phyloP scores from a whole-genome alignment of 2,797 vertebrate species.

The Acropternis orthonyx region DNA sequence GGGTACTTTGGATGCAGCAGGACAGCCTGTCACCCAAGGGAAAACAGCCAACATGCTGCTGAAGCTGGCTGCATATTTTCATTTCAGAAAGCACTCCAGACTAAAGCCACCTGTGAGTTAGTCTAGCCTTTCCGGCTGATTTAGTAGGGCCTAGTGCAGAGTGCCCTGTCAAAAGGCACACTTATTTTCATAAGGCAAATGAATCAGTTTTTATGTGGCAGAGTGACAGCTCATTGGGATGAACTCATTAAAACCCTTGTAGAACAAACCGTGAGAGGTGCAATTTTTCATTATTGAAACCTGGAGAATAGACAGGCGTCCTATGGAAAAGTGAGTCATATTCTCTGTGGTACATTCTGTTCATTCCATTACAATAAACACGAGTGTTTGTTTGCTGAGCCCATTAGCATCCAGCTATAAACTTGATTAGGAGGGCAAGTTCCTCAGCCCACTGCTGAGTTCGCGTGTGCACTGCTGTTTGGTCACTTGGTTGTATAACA shows the following conservation, averaged over 20 bases:
- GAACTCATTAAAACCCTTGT: not conserved
- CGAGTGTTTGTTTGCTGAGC: slow-evolving; percentile 49
- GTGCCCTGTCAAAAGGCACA: slow-evolving; percentile 1
- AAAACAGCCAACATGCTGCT: not conserved
- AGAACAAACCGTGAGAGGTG: not conserved
- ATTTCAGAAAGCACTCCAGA: slow-evolving; percentile 30
- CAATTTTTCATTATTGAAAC: slow-evolving; percentile 38
- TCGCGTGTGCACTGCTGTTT: not conserved
- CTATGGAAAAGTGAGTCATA: slow-evolving; percentile 71
- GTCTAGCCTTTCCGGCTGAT: not conserved
- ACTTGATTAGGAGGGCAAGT: not conserved
- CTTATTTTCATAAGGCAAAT: slow-evolving; percentile 21
- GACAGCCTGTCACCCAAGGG: slow-evolving; percentile 39
- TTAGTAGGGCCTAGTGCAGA: slow-evolving; percentile 8
- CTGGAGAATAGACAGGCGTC: not conserved
- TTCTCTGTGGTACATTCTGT: slow-evolving; percentile 68
- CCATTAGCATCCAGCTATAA: slow-evolving; percentile 45
- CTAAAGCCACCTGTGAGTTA: slow-evolving; percentile 53
- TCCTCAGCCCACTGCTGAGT: not conserved
- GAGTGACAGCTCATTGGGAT: not conserved
- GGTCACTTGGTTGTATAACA: not conserved
- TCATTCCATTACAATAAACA: slow-evolving; percentile 61
- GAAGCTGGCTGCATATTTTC: slow-evolving; percentile 22
- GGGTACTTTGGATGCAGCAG: not conserved
- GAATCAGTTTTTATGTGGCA: slow-evolving; percentile 37